Base-by-base conservation (phyloP, 1,140 invertebrate genomes). In the Epicauta chinensis region DNA sequence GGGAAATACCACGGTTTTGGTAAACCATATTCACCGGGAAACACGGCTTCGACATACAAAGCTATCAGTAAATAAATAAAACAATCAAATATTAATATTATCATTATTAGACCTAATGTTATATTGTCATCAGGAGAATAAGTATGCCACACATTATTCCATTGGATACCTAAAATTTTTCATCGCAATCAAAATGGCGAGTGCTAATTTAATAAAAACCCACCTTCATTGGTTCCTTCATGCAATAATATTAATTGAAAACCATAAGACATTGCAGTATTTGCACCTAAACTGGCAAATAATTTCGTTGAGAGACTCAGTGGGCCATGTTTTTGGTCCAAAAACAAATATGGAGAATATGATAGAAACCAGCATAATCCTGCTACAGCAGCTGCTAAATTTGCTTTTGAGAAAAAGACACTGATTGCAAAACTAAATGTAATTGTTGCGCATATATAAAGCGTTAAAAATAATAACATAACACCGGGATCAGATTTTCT, bases 251-350 rank as follows among this genome's bases (percentile, higher is more conserved):
- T 79, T 13, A 89, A 58, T 59, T 80, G 75, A 35, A 87, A 83
- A 3, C 84, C 87, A 64, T 81, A 86, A 0, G 83, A 81, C 81
- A 92, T 86, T 1, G 83, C 86, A 1, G 86, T 82, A 61, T 88
- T 90, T 4, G 80, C 79, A 31, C 81, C 76, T 6, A 91, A 64
- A 61, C 82, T 81, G 13, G 77, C 73, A 10, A 74, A 38, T 0
- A 82, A 51, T 63, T 86, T 85, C 1, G 72, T 60, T 0, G 49
- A 36, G 3, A 76, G 42, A 0, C 70, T 71, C 31, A 84, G 56
- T 11, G 71, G 55, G 12, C 76, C 69, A 52, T 89, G 89, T 42
- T 77, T 76, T 1, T 71, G 68, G 12, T 76, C 67, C 12, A 88
- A 67, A 52, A 89, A 78, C 40, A 80, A 74, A 59, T 83, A 87